phyloP scores from a whole-genome alignment of 2,797 vertebrate species.

The Adelosebastes latens region DNA sequence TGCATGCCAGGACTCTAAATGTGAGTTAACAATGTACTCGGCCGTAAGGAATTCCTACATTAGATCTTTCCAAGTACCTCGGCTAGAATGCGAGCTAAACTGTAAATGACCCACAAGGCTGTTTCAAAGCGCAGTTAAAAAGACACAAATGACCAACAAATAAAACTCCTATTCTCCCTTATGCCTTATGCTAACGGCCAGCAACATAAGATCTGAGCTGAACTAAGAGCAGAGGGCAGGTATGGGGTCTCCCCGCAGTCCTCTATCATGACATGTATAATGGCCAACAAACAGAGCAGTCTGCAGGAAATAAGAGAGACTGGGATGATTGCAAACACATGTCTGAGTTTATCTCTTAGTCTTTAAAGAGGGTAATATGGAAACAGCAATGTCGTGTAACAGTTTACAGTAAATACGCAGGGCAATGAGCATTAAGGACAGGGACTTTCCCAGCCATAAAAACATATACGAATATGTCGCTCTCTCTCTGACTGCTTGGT shows the following conservation, averaged over 20 bases:
- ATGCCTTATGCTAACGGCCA: constrained; percentile 1
- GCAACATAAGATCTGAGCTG: constrained; percentile 8
- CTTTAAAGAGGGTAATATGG: constrained; percentile 68
- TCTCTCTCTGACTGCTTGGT: background rate
- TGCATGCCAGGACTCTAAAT: constrained; percentile 39
- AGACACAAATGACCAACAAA: constrained; percentile 22
- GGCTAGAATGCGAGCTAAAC: constrained; percentile 20
- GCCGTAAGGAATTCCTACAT: constrained; percentile 23
- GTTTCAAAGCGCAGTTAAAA: background rate
- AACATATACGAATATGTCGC: background rate
- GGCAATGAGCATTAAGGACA: constrained; percentile 23
- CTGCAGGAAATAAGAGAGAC: constrained; percentile 69
- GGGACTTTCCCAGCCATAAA: constrained; percentile 3
- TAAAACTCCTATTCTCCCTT: constrained; percentile 1
- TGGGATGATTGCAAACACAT: constrained; percentile 74
- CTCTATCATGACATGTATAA: constrained; percentile 49
- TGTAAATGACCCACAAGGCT: constrained; percentile 11
- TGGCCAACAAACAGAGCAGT: constrained; percentile 45
- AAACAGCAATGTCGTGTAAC: constrained; percentile 59
- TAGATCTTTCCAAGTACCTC: constrained; percentile 30
- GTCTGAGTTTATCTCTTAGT: constrained; percentile 67
- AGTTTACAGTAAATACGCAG: constrained; percentile 51
- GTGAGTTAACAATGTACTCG: constrained; percentile 27
- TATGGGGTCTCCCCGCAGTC: constrained; percentile 36
- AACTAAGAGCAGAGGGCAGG: constrained; percentile 26